phyloP scores from a whole-genome alignment of 2,113 vertebrate genomes.

The Dipodomys stephensi region DNA sequence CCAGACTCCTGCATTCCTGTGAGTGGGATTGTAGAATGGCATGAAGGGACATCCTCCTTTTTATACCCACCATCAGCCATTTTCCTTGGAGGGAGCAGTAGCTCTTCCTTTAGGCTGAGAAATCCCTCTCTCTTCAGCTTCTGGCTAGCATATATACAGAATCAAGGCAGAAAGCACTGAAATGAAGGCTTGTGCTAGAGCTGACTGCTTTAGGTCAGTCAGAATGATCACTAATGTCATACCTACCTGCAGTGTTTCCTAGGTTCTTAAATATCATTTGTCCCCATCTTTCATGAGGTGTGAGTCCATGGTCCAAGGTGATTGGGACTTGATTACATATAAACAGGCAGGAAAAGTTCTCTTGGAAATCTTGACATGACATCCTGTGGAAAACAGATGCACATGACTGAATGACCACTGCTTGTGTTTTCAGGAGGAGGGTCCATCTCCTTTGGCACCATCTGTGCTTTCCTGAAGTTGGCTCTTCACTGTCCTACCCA shows the following conservation, averaged over 20 bases:
- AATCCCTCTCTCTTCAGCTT: background rate
- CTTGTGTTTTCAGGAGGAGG: background rate
- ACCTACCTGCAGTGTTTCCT: slow-evolving; percentile 34
- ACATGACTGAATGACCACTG: background rate
- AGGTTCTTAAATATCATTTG: slow-evolving; percentile 54
- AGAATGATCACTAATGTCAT: background rate
- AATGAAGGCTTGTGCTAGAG: background rate
- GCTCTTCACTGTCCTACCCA: background rate
- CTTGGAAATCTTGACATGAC: slow-evolving; percentile 83
- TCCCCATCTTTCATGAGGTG: slow-evolving; percentile 63
- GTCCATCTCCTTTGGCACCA: background rate
- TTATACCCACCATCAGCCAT: background rate
- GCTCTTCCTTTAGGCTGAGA: background rate
- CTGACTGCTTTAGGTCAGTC: background rate
- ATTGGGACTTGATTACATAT: slow-evolving; percentile 84
- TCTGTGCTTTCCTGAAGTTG: background rate
- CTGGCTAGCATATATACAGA: background rate
- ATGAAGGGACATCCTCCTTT: background rate
- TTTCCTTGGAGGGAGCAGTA: background rate
- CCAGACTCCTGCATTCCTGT: too few relatives aligned
- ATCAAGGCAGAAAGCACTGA: background rate
- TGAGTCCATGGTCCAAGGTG: slow-evolving; percentile 76
- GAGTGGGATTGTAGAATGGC: background rate
- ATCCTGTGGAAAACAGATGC: slow-evolving; percentile 83
- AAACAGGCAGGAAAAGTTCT: slow-evolving; percentile 82